Evolutionary conservation across 2,888 invertebrate genomes (phyloP), one percentile per base, ranked within the genome.

Genomic region (Venusia cambrica): DNA sequence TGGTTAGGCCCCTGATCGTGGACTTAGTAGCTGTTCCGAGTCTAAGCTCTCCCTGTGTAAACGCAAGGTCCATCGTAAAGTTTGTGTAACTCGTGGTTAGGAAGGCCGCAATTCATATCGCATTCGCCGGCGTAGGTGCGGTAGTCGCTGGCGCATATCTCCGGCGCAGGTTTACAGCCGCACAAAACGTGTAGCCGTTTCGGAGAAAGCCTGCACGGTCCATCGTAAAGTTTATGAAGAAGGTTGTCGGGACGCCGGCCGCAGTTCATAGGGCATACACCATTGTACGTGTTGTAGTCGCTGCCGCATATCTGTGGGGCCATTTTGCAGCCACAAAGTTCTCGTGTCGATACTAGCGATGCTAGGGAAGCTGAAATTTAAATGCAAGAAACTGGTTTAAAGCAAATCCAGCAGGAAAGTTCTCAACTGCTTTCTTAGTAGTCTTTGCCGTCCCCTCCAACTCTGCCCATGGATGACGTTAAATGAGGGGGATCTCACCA

Each of bases 271-370:
- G 3, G 5, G 16, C 35, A 35, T 5, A 5, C 5, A 1, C 24
- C 19, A 1, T 30, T 6, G 10, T 40, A 35, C 9, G 27, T 36
- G 5, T 24, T 9, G n/a, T 6, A 10, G 6, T 39, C 22, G 30
- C 33, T 39, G 5, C 33, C 44, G 11, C 35, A 35, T 2, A 35
- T 29, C 8, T 14, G 28, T 0, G 24, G n/a, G n/a, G 26, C 9
- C 4, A 9, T 24, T 5, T 4, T 2, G 25, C 32, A 32, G 6
- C 25, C 25, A 12, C 32, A 32, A n/a, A 17, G 16, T n/a, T n/a
- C n/a, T n/a, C n/a, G n/a, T n/a, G n/a, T n/a, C n/a, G n/a, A n/a
- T n/a, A n/a, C n/a, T n/a, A n/a, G n/a, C n/a, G n/a, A n/a, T n/a
- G n/a, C n/a, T n/a, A n/a, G n/a, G n/a, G n/a, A n/a, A n/a, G n/a